Percentiles rank a stretch among this genome's conserved stretches.
Conservation (phyloP, 2,113 vertebrate genomes). For the Colaptes auratus region DNA sequence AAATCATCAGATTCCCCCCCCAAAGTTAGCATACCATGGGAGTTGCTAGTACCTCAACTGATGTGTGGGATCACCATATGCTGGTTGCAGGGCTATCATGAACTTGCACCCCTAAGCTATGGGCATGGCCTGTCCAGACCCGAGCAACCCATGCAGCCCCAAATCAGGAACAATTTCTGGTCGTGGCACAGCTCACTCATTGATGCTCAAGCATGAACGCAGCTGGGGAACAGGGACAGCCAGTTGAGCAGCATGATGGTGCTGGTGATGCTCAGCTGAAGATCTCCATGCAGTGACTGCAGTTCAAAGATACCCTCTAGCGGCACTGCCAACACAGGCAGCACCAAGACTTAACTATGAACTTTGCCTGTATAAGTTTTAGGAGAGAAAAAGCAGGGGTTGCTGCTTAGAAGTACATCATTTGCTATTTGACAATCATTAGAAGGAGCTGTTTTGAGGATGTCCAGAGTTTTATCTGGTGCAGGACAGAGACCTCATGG, state of each 20-base stretch:
- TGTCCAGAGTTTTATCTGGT: not conserved
- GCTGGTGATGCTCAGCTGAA: rapidly evolving
- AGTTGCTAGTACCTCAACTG: not conserved
- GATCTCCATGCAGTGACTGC: rapidly evolving
- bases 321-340: not conserved
- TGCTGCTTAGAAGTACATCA: not conserved
- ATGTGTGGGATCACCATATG: not conserved
- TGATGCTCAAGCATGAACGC: rapidly evolving
- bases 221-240: not conserved
- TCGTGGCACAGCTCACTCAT: rapidly evolving
- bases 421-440: rapidly evolving
- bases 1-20: not conserved
- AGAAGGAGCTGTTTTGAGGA: not conserved
- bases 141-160: rapidly evolving
- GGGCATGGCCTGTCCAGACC: not conserved
- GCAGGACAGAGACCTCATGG: not conserved
- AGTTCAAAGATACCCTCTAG: not conserved
- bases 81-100: not conserved
- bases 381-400: not conserved
- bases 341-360: not conserved
- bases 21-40: rapidly evolving
- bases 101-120: not conserved
- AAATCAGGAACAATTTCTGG: rapidly evolving
- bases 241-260: rapidly evolving
- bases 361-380: not conserved